Evolutionary conservation across 2,113 vertebrate genomes (phyloP).

Genomic region (Elephas maximus): DNA sequence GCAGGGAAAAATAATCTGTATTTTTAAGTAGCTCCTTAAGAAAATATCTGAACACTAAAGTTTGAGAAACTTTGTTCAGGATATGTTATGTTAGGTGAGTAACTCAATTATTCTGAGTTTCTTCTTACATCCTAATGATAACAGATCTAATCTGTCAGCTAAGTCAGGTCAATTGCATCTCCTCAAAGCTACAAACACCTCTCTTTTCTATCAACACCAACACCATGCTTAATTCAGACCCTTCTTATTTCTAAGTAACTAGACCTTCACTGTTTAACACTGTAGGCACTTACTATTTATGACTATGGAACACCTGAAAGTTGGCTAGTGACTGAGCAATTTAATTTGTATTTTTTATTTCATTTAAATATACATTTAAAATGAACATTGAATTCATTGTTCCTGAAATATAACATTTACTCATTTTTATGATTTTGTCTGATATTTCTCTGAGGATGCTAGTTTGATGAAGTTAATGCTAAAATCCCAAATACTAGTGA

Average conservation of each 20-base stretch:
- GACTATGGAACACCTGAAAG: neutral
- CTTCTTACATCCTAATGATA: neutral
- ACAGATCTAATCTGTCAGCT: neutral
- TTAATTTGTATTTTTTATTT: slow-evolving; percentile 14
- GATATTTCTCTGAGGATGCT: neutral
- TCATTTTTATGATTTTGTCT: neutral
- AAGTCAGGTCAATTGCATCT: neutral
- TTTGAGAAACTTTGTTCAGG: neutral
- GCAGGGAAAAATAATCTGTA: neutral
- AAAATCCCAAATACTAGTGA: neutral
- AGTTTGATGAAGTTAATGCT: neutral
- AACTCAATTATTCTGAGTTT: slow-evolving; percentile 10
- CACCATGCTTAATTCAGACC: neutral
- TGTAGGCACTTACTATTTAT: neutral
- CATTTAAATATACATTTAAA: neutral
- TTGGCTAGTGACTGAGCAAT: neutral
- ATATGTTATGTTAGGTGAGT: neutral
- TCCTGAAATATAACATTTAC: neutral
- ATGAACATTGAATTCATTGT: neutral
- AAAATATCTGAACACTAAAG: neutral
- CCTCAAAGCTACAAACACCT: neutral
- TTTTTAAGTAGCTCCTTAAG: neutral
- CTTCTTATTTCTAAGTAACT: neutral
- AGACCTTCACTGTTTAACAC: neutral
- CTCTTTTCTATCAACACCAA: neutral